These are phyloP conservation scores for Mandrillus leucophaeus DNA, from an alignment of 2,113 vertebrate genomes.

Conservation along the genomic window DNA sequence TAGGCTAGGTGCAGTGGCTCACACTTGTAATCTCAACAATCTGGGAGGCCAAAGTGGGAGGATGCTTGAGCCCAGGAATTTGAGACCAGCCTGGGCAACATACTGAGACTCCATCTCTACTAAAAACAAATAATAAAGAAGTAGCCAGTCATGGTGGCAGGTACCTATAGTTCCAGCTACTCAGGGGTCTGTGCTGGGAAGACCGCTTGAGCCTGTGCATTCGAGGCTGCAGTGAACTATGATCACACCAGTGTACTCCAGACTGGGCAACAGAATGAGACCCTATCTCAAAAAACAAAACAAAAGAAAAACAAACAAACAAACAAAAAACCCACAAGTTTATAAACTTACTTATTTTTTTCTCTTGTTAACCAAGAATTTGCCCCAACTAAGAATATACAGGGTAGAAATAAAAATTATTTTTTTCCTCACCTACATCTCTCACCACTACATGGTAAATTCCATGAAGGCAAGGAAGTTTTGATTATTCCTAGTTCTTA, in stretches of 20 bases:
- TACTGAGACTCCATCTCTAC: no score
- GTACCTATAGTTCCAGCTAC: neutral
- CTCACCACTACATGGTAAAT: neutral
- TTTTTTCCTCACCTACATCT: neutral
- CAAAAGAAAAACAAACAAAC: no score
- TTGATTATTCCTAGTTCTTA: neutral
- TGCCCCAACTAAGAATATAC: neutral
- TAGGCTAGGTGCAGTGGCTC: neutral
- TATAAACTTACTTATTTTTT: neutral
- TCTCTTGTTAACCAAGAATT: neutral
- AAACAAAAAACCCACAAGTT: neutral
- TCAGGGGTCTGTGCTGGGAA: neutral
- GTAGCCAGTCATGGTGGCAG: neutral
- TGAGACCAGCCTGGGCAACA: neutral
- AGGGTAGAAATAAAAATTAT: neutral
- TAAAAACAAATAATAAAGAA: neutral
- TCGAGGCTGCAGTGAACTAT: neutral
- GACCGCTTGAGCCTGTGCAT: neutral
- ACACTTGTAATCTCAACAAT: neutral
- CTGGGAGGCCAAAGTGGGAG: neutral
- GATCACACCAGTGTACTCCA: neutral
- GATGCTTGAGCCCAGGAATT: neutral
- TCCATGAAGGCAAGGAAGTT: neutral
- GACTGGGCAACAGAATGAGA: neutral
- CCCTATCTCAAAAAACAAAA: neutral